phyloP scores from a whole-genome alignment of 2,113 vertebrate genomes.

The Gasterosteus aculeatus region DNA sequence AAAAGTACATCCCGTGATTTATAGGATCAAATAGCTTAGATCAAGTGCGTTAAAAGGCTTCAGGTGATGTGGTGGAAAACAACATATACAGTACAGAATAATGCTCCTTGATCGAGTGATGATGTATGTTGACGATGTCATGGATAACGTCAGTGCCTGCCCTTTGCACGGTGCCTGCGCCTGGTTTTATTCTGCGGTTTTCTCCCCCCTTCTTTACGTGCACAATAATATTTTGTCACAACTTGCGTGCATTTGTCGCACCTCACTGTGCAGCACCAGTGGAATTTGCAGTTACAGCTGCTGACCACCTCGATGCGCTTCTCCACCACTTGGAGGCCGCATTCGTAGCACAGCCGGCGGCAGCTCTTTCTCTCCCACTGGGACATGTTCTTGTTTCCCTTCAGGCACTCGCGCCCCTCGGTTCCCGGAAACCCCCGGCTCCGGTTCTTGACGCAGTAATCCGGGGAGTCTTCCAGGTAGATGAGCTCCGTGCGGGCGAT shows the following conservation, averaged over 20 bases:
- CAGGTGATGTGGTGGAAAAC: neutral
- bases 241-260: conserved; percentile 89
- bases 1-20: neutral
- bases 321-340: conserved; percentile 88
- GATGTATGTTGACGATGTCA: neutral
- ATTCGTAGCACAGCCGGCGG: conserved; percentile 88
- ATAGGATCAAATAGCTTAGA: conserved; percentile 8
- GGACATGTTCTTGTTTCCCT: conserved; percentile 80
- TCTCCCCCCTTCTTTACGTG: conserved; percentile 57
- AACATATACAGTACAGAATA: neutral
- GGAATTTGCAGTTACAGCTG: conserved; percentile 97
- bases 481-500: conserved; percentile 86
- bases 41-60: conserved; percentile 61
- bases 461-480: conserved; percentile 92
- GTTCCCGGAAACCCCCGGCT: conserved; percentile 90
- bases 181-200: conserved; percentile 73
- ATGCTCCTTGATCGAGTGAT: conserved; percentile 18
- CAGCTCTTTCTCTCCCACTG: conserved; percentile 89
- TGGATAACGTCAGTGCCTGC: conserved; percentile 58
- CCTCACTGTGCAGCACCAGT: conserved; percentile 95
- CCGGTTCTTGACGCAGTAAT: conserved; percentile 91
- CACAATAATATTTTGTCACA: conserved; percentile 89
- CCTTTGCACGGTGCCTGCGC: conserved; percentile 68
- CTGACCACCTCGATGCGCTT: conserved; percentile 82
- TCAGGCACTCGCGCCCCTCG: conserved; percentile 92